Base-by-base conservation (phyloP, 2,888 invertebrate species). In the Caenorhabditis virilis region DNA sequence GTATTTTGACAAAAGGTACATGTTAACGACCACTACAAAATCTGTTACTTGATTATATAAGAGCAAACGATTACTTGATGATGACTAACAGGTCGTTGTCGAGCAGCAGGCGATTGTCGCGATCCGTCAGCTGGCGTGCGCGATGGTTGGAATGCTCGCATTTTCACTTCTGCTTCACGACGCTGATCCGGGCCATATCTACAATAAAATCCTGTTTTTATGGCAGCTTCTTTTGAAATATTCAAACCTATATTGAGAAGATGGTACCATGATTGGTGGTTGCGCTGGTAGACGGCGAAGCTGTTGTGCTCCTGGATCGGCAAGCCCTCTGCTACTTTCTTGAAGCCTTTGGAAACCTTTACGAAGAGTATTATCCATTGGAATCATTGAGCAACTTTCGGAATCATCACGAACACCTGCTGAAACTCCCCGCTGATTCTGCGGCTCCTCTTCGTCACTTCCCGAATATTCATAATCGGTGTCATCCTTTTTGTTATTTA, bases 271-370 rank as follows among this genome's bases (percentile, higher is more conserved):
- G 15, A 56, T 59, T 26, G 55, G 58, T 26, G 70, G 61, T 30
- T 63, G 63, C 9, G 64, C 57, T 5, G 77, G 72, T 23, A 78
- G 66, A 16, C 78, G 51, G 42, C 76, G 75, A 48, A 78, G 47
- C 23, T 77, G 78, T 42, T 74, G 78, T 7, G 74, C 67, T 4
- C 78, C 78, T 9, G 80, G 62, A 26, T 73, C 73, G 9, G 55
- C 60, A n/a, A 76, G 77, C 16, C 72, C 69, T 26, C 75, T 57
- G 53, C 71, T 73, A 46, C 59, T 71, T 62, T 84, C 93, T 86
- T 97, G 97, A 77, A 97, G 93, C 85, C 95, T 93, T 84, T 95
- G 94, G 89, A 98, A 98, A 87, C 97, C 97, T 62, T 95, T 89
- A 42, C 95, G 89, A 65, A 98, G 87, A 13, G 97, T 98, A 84